phyloP scores from a whole-genome alignment of 2,113 vertebrate species.

The Malurus alboscapulatus region DNA sequence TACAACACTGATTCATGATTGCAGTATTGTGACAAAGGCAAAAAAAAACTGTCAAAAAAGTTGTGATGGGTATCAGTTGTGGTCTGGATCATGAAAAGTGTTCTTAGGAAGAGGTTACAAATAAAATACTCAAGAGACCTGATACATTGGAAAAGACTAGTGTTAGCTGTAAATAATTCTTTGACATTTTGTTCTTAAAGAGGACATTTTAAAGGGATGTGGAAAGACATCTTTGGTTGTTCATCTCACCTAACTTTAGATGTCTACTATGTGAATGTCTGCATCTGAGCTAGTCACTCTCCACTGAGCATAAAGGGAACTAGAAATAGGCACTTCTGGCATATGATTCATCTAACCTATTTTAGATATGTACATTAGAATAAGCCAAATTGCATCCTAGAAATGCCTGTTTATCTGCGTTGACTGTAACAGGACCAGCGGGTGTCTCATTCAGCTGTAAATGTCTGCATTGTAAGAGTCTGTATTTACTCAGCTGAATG shows the following conservation, averaged over 20 bases:
- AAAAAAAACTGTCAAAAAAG: not conserved
- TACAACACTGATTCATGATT: not conserved
- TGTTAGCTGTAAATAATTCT: not conserved
- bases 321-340: slow-evolving; percentile 31
- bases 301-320: slow-evolving; percentile 14
- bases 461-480: not conserved
- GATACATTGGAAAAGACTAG: not conserved
- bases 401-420: slow-evolving; percentile 27
- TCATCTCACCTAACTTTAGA: slow-evolving; percentile 58
- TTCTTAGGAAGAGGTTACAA: not conserved
- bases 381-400: slow-evolving; percentile 43
- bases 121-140: not conserved
- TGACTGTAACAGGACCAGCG: slow-evolving; percentile 29
- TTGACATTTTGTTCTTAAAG: not conserved
- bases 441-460: slow-evolving; percentile 7
- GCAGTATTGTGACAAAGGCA: not conserved
- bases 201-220: not conserved
- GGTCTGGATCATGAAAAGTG: not conserved
- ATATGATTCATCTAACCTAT: slow-evolving; percentile 56
- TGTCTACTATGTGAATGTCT: slow-evolving; percentile 27
- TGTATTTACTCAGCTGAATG: slow-evolving; percentile 16
- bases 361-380: slow-evolving; percentile 33
- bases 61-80: not conserved
- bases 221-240: not conserved
- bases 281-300: slow-evolving; percentile 42